Evolutionary conservation across 2,888 invertebrate genomes (phyloP).

Genomic region (Pheosia tremula): DNA sequence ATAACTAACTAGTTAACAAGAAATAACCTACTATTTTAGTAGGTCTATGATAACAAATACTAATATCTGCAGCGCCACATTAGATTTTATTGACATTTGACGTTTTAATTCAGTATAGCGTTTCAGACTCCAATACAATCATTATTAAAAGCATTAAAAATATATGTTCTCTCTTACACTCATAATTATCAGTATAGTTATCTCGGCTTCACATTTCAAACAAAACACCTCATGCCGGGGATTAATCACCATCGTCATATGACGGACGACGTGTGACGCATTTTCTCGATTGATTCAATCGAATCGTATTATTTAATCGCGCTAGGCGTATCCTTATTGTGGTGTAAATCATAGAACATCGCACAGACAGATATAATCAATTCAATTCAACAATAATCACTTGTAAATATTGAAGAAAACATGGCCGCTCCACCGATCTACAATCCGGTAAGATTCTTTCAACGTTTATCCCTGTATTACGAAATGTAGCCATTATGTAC

Average conservation of each 20-base stretch:
- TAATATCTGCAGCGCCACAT: too few species aligned
- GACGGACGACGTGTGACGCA: slow-evolving; percentile 65
- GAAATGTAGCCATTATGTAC: slow-evolving; percentile 28
- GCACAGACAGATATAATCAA: slow-evolving; percentile 7
- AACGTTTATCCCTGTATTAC: slow-evolving; percentile 17
- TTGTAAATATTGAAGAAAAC: slow-evolving; percentile 32
- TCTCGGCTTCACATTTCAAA: slow-evolving; percentile 13
- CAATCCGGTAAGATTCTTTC: slow-evolving; percentile 66
- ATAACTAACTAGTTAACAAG: too few species aligned
- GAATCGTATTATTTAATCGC: slow-evolving; percentile 45
- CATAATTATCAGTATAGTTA: not conserved
- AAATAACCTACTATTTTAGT: too few species aligned
- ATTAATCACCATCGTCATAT: slow-evolving; percentile 55
- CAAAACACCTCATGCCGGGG: slow-evolving; percentile 25
- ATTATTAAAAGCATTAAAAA: not conserved
- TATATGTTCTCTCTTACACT: slow-evolving; percentile 14
- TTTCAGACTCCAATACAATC: not conserved
- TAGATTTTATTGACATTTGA: not conserved
- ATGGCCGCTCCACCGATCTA: slow-evolving; percentile 72
- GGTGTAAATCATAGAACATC: slow-evolving; percentile 40
- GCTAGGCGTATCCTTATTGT: slow-evolving; percentile 55
- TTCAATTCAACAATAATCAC: slow-evolving; percentile 12
- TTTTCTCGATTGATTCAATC: slow-evolving; percentile 49
- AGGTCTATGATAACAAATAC: too few species aligned
- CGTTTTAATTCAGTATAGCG: not conserved